Evolutionary conservation across 2,797 vertebrate species (phyloP).

Genomic region (Denticeps clupeoides): DNA sequence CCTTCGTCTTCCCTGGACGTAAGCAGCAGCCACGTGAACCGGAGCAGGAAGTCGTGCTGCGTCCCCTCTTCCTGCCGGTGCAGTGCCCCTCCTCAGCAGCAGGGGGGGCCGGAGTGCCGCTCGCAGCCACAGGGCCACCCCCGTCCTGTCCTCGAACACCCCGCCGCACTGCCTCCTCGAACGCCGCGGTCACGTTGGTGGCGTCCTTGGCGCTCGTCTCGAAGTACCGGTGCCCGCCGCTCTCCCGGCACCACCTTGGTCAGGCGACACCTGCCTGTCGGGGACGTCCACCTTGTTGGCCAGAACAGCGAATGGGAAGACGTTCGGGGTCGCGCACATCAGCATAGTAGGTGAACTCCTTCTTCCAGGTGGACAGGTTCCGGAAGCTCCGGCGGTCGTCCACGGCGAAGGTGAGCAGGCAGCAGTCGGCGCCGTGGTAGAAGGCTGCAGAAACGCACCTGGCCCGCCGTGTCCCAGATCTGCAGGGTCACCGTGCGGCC

Average conservation of each 20-base stretch:
- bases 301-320: conserved; percentile 88
- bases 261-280: conserved; percentile 78
- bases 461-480: conserved; percentile 97
- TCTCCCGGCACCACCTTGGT: conserved; percentile 88
- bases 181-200: conserved; percentile 81
- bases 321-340: conserved; percentile 83
- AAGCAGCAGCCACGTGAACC: no score
- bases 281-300: conserved; percentile 88
- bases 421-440: conserved; percentile 94
- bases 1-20: no score
- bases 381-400: conserved; percentile 89
- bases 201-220: conserved; percentile 94
- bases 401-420: conserved; percentile 87
- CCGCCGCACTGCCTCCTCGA: conserved; percentile 84
- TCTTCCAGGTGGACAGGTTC: conserved; percentile 91
- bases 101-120: conserved; percentile 58
- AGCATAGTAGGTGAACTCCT: conserved; percentile 90
- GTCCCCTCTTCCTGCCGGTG: neutral
- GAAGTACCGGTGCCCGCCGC: conserved; percentile 85
- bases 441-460: conserved; percentile 93
- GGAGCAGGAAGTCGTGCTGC: no score
- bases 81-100: conserved; percentile 52
- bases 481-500: conserved; percentile 83
- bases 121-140: conserved; percentile 78
- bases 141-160: conserved; percentile 68